phyloP scores from a whole-genome alignment of 1,140 invertebrate species.

The Drosophila eugracilis region DNA sequence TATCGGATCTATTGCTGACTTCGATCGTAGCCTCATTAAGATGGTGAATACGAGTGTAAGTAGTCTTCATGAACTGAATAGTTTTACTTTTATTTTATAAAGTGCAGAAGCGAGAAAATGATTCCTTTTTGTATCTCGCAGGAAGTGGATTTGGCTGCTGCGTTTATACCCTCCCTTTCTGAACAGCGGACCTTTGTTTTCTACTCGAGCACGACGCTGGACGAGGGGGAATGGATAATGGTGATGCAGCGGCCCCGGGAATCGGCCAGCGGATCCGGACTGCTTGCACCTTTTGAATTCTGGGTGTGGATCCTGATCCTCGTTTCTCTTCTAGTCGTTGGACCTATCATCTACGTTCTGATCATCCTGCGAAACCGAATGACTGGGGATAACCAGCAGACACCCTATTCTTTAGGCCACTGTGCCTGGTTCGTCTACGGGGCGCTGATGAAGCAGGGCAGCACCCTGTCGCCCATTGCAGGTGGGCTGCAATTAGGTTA shows the following conservation, averaged over 20 bases:
- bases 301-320: constrained; percentile 92
- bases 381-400: constrained; percentile 86
- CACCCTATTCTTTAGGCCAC: constrained; percentile 87
- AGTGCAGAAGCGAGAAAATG: too few species aligned
- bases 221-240: constrained; percentile 91
- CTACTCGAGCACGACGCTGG: constrained; percentile 88
- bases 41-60: constrained; percentile 80
- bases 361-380: constrained; percentile 88
- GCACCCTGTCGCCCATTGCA: constrained; percentile 90
- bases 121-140: too few species aligned
- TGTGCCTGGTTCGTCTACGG: constrained; percentile 95
- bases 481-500: constrained; percentile 86
- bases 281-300: constrained; percentile 91
- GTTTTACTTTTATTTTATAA: too few species aligned
- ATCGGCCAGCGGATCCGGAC: constrained; percentile 92
- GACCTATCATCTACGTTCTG: constrained; percentile 91
- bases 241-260: constrained; percentile 91
- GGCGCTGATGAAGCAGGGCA: constrained; percentile 94
- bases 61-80: too few species aligned
- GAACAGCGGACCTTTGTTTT: constrained; percentile 86
- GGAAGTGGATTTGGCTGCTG: constrained; percentile 90
- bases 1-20: constrained; percentile 83
- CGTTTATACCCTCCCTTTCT: constrained; percentile 90
- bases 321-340: constrained; percentile 89
- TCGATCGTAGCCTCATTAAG: constrained; percentile 87